Percentiles rank a stretch among this genome's conserved stretches.
Evolutionary conservation across 2,797 vertebrate species (phyloP).

Genomic region (Sebastes reedi): DNA sequence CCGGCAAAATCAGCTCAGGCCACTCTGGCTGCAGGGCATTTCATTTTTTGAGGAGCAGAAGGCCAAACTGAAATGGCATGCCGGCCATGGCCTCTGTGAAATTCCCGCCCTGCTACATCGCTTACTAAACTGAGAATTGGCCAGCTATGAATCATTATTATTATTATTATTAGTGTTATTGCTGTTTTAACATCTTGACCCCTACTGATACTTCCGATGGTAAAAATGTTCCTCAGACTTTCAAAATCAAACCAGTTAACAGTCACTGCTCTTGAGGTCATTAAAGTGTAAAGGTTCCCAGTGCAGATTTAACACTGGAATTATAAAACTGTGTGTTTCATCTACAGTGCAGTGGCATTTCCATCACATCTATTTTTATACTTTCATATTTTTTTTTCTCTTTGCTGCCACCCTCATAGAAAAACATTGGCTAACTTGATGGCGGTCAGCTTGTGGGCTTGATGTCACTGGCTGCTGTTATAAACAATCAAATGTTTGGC

Average conservation of each 20-base stretch:
- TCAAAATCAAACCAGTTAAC: not conserved
- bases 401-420: conserved; percentile 4
- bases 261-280: not conserved
- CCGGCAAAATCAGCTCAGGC: too few species aligned
- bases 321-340: not conserved
- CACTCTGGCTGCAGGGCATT: too few species aligned
- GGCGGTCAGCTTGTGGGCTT: conserved; percentile 26
- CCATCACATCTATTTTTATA: conserved; percentile 2
- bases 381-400: not conserved
- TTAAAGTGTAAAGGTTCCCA: not conserved
- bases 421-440: conserved; percentile 6
- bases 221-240: not conserved
- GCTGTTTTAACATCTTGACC: not conserved
- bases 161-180: not conserved
- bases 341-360: not conserved
- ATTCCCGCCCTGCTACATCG: too few species aligned
- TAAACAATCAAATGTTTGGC: conserved; percentile 41
- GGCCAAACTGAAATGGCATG: fast-evolving
- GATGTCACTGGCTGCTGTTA: conserved; percentile 36
- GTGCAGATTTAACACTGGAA: conserved; percentile 7
- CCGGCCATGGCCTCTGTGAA: too few species aligned
- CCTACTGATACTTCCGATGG: not conserved
- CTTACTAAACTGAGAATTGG: not conserved
- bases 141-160: not conserved
- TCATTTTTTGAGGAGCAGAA: too few species aligned